Conservation (phyloP, 2,797 vertebrate species). For the Todus mexicanus region DNA sequence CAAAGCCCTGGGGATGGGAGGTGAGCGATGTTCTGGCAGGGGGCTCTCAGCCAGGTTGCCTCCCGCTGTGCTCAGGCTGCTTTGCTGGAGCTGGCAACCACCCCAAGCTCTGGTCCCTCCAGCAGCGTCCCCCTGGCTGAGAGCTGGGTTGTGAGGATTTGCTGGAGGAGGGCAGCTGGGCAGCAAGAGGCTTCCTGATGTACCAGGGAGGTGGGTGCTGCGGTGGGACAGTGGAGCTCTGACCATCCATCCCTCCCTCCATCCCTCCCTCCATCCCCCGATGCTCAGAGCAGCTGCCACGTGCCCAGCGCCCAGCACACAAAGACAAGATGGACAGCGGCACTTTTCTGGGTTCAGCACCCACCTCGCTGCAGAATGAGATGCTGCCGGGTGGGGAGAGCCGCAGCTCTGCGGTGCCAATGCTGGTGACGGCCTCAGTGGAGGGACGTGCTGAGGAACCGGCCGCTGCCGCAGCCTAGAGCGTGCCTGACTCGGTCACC, state of each 20-base stretch:
- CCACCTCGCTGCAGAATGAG: not conserved
- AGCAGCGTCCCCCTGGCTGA: not conserved
- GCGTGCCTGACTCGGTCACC: constrained; percentile 13
- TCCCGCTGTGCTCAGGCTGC: not conserved
- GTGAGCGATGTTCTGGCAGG: too few species aligned
- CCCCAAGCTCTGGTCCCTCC: rapidly evolving
- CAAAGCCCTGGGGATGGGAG: not conserved
- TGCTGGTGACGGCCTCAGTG: not conserved
- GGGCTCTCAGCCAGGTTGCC: not conserved
- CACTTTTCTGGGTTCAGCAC: not conserved
- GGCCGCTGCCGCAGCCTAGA: not conserved
- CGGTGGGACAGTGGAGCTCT: not conserved
- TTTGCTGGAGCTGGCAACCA: not conserved
- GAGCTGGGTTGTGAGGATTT: not conserved
- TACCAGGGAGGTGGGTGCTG: rapidly evolving
- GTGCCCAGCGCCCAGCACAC: rapidly evolving
- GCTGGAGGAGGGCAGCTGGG: not conserved
- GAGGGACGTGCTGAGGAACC: not conserved
- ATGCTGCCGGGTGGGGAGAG: not conserved
- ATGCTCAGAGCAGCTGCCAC: rapidly evolving
- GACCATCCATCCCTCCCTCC: rapidly evolving
- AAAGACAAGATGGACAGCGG: rapidly evolving
- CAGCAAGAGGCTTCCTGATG: rapidly evolving
- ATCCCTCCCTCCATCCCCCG: too few species aligned
- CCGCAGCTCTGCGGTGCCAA: not conserved